Conservation (phyloP, 1,140 invertebrate genomes). For the Brachionus rubens region DNA sequence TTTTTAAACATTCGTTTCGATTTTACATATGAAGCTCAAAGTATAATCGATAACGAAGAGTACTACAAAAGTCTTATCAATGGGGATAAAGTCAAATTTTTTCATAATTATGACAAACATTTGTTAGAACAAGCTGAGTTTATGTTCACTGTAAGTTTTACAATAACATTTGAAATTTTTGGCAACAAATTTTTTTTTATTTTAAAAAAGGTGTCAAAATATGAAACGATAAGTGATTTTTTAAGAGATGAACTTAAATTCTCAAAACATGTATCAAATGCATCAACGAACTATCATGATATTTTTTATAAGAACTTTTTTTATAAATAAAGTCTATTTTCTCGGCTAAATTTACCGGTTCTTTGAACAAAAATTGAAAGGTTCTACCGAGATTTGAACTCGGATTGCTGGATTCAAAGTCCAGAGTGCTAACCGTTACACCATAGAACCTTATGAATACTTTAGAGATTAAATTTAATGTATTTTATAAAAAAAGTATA, state of each 20-base stretch:
- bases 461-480: not conserved
- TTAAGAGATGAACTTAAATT: not conserved
- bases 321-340: not conserved
- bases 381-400: too few relatives aligned
- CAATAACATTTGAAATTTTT: not conserved
- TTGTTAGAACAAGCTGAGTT: not conserved
- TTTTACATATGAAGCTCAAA: not conserved
- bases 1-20: not conserved
- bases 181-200: not conserved
- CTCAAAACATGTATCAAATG: not conserved
- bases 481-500: not conserved
- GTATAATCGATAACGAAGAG: not conserved
- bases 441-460: too few relatives aligned
- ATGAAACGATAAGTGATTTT: not conserved
- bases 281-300: not conserved
- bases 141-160: not conserved
- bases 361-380: too few relatives aligned
- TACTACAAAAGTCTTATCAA: not conserved
- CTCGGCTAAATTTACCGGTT: not conserved
- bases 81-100: not conserved
- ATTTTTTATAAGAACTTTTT: conserved; percentile 4
- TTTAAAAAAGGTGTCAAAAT: not conserved
- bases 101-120: conserved; percentile 1
- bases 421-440: too few relatives aligned
- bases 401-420: too few relatives aligned